Evolutionary conservation across 2,113 vertebrate species (phyloP).

Genomic region (Catagonus wagneri): DNA sequence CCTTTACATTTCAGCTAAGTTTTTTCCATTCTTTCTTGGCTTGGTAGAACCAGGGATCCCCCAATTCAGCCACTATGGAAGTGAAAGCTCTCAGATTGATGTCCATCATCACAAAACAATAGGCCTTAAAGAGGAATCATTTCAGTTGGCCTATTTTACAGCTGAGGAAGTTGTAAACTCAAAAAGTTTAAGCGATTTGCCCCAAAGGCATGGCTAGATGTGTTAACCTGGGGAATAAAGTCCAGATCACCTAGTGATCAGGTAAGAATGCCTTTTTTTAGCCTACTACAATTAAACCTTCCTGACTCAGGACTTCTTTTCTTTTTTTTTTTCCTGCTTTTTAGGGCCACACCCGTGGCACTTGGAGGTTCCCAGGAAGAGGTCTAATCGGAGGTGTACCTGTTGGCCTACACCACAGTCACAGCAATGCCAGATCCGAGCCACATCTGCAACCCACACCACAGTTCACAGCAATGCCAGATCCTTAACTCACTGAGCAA

Average conservation of each 20-base stretch:
- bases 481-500: too few relatives aligned
- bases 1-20: not conserved
- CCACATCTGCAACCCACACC: too few relatives aligned
- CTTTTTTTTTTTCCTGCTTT: too few relatives aligned
- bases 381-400: too few relatives aligned
- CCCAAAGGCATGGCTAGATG: not conserved
- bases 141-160: not conserved
- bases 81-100: not conserved
- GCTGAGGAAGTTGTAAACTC: not conserved
- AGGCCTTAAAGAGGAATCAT: not conserved
- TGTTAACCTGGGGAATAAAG: not conserved
- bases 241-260: not conserved
- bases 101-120: not conserved
- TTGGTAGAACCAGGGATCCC: not conserved
- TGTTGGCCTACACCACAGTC: too few relatives aligned
- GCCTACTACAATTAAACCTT: not conserved
- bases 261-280: not conserved
- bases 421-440: too few relatives aligned
- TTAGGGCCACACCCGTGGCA: too few relatives aligned
- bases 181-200: not conserved
- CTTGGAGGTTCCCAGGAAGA: too few relatives aligned
- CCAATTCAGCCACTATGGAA: not conserved
- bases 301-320: not conserved
- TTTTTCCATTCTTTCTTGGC: not conserved
- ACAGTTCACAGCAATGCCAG: too few relatives aligned